phyloP scores from a whole-genome alignment of 2,113 vertebrate species.

The Petromus typicus region DNA sequence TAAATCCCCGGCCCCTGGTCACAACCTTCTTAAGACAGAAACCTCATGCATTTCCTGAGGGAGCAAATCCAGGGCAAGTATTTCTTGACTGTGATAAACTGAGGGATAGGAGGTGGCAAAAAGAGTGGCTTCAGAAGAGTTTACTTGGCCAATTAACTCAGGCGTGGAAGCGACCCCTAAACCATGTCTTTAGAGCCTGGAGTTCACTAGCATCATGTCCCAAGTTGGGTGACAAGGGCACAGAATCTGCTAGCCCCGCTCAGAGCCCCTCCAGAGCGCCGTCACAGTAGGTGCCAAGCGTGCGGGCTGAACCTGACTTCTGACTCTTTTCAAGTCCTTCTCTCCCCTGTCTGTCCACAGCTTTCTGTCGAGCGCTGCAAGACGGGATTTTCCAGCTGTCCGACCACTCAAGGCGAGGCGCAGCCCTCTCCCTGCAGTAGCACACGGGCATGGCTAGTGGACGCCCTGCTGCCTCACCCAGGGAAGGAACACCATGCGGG shows the following conservation, averaged over 20 bases:
- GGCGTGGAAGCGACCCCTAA: neutral
- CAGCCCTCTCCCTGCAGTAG: neutral
- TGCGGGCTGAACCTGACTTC: neutral
- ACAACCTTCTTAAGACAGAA: too few species aligned
- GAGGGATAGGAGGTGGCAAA: neutral
- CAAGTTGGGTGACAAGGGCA: rapidly evolving
- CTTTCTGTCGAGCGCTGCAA: neutral
- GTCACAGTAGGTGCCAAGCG: neutral
- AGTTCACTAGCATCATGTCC: neutral
- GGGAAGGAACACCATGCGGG: neutral
- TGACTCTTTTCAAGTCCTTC: neutral
- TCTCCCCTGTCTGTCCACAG: neutral
- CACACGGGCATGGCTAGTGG: neutral
- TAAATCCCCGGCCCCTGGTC: too few species aligned
- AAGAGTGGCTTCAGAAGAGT: neutral
- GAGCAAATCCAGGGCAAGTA: neutral
- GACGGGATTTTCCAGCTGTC: neutral
- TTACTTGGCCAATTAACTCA: neutral
- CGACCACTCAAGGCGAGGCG: rapidly evolving
- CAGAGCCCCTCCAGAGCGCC: neutral
- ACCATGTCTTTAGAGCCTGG: rapidly evolving
- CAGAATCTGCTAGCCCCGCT: neutral
- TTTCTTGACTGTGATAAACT: neutral
- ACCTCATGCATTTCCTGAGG: neutral
- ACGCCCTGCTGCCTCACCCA: neutral